A percentile compares a stretch with the other conserved stretches of the same genome.
phyloP scores from a whole-genome alignment of 2,113 vertebrate species.

The Tetraodon nigroviridis region DNA sequence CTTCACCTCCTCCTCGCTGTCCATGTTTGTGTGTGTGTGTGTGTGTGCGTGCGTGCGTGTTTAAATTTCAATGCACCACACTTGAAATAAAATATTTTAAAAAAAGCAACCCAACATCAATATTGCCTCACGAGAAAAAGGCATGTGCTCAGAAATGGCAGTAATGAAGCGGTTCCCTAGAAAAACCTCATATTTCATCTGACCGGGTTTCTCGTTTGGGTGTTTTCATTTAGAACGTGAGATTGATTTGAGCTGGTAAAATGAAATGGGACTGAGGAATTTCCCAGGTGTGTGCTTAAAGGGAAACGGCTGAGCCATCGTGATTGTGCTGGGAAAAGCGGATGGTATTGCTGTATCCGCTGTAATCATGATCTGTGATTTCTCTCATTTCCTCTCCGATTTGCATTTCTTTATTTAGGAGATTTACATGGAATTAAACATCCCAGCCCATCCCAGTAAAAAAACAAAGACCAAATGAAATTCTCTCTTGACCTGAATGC shows the following conservation, averaged over 20 bases:
- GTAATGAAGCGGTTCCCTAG: slow-evolving; percentile 37
- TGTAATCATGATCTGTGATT: slow-evolving; percentile 60
- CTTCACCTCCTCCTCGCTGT: neutral
- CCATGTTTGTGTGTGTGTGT: neutral
- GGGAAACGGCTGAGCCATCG: slow-evolving; percentile 36
- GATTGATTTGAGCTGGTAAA: slow-evolving; percentile 55
- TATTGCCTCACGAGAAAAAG: neutral
- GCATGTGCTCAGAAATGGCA: slow-evolving; percentile 2
- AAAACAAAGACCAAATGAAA: no score
- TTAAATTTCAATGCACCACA: slow-evolving; percentile 2
- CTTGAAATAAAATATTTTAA: no score
- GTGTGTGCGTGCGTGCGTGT: neutral
- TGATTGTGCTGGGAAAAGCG: slow-evolving; percentile 49
- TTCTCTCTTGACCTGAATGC: no score
- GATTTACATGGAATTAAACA: slow-evolving; percentile 3
- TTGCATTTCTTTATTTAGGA: slow-evolving; percentile 7
- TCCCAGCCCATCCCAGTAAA: no score
- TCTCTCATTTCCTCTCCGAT: slow-evolving; percentile 21
- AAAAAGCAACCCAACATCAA: neutral
- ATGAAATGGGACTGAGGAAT: slow-evolving; percentile 53
- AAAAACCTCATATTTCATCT: slow-evolving; percentile 25
- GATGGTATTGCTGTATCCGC: slow-evolving; percentile 46
- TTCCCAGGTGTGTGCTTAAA: slow-evolving; percentile 64
- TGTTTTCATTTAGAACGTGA: slow-evolving; percentile 44
- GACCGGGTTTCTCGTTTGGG: slow-evolving; percentile 19